Percentiles rank a stretch among this genome's conserved stretches.
phyloP scores from a whole-genome alignment of 2,797 vertebrate genomes.

The Anolis apletophallus region DNA sequence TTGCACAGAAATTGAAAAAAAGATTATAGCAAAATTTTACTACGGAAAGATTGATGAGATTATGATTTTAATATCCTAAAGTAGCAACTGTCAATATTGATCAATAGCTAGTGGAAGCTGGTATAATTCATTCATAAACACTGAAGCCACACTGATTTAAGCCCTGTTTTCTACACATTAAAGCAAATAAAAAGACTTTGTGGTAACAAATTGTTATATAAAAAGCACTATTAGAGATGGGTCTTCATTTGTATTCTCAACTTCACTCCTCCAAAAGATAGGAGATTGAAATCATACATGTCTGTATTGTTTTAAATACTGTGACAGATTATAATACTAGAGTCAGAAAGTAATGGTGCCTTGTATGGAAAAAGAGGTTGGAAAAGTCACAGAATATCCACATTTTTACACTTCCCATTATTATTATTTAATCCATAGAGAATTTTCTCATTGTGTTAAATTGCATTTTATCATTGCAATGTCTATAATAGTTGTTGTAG shows the following conservation, averaged over 20 bases:
- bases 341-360: neutral
- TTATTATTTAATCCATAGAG: neutral
- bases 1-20: conserved; percentile 4
- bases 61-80: conserved; percentile 62
- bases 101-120: conserved; percentile 55
- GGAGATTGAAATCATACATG: conserved; percentile 39
- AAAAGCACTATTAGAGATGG: neutral
- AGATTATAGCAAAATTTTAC: conserved; percentile 30
- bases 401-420: neutral
- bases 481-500: neutral
- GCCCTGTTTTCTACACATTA: conserved; percentile 42
- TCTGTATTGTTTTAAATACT: conserved; percentile 16
- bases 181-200: conserved; percentile 32
- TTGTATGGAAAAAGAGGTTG: neutral
- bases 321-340: conserved; percentile 25
- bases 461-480: neutral
- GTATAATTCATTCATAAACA: conserved; percentile 54
- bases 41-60: conserved; percentile 34
- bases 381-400: neutral
- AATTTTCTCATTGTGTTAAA: neutral
- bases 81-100: conserved; percentile 49
- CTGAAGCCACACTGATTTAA: conserved; percentile 41
- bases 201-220: neutral
- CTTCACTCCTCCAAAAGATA: neutral
- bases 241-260: conserved; percentile 37